Evolutionary conservation across 2,113 vertebrate genomes (phyloP).

Genomic region (Odocoileus virginianus): DNA sequence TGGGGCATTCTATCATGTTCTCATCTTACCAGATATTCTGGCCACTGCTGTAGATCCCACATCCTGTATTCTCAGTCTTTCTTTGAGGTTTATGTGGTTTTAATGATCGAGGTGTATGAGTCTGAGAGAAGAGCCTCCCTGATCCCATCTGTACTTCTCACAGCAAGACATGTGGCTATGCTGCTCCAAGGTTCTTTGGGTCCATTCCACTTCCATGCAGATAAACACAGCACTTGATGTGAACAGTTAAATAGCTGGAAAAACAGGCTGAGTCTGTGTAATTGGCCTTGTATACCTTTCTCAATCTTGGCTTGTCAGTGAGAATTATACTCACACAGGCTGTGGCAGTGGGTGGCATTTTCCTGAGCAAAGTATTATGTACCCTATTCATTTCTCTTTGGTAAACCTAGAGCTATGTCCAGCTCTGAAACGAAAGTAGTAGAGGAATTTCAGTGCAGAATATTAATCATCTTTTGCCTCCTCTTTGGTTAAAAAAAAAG

Average conservation of each 20-base stretch:
- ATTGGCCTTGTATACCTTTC: neutral
- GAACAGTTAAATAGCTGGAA: conserved; percentile 35
- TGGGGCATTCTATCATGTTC: neutral
- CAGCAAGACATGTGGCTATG: neutral
- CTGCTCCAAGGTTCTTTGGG: neutral
- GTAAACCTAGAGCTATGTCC: neutral
- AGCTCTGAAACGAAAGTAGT: conserved; percentile 16
- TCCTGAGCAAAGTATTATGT: conserved; percentile 12
- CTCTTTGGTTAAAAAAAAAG: neutral
- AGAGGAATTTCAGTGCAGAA: conserved; percentile 7
- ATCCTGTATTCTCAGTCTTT: neutral
- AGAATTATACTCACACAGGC: conserved; percentile 40
- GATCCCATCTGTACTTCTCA: neutral
- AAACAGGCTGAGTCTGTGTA: conserved; percentile 21
- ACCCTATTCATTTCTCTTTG: conserved; percentile 31
- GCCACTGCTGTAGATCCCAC: neutral
- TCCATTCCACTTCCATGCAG: conserved; percentile 36
- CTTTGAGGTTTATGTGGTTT: neutral
- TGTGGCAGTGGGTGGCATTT: conserved; percentile 41
- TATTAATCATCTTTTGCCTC: neutral
- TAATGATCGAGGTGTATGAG: neutral
- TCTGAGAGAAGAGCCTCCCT: neutral
- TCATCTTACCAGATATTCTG: neutral
- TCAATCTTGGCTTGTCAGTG: conserved; percentile 46
- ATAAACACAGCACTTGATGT: conserved; percentile 40